Evolutionary conservation across 2,797 vertebrate species (phyloP).

Genomic region (Xiphophorus birchmanni): DNA sequence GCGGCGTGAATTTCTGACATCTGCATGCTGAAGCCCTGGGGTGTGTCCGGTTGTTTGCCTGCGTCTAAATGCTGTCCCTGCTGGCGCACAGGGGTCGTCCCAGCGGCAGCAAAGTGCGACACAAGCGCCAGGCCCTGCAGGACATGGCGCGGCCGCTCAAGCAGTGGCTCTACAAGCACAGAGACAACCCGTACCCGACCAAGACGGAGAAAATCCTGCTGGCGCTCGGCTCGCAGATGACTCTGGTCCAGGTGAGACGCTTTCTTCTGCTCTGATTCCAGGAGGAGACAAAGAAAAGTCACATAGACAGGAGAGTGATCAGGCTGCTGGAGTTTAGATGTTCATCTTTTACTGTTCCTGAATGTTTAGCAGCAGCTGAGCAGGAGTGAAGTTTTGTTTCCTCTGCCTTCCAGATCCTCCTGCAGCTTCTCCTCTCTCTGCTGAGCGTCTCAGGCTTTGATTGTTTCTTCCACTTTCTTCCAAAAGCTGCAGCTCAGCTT

Average conservation of each 20-base stretch:
- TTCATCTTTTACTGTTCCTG: slow-evolving; percentile 17
- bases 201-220: slow-evolving; percentile 98
- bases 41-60: background rate
- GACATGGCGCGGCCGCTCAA: slow-evolving; percentile 98
- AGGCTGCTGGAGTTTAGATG: slow-evolving; percentile 2
- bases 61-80: background rate
- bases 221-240: slow-evolving; percentile 98
- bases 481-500: background rate
- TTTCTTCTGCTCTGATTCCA: background rate
- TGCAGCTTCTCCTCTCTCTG: background rate
- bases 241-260: slow-evolving; percentile 94
- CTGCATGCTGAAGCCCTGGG: background rate
- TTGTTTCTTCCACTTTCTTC: background rate
- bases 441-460: background rate
- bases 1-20: slow-evolving; percentile 15
- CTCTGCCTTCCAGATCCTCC: background rate
- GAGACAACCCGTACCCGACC: slow-evolving; percentile 98
- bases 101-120: slow-evolving; percentile 89
- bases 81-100: slow-evolving; percentile 84
- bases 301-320: slow-evolving; percentile 12
- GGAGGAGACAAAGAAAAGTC: background rate
- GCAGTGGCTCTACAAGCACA: slow-evolving; percentile 98
- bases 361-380: background rate
- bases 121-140: slow-evolving; percentile 96
- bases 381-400: background rate